These are phyloP conservation scores for Mionectes macconnelli DNA, from an alignment of 2,113 vertebrate species.

Conservation along the genomic window DNA sequence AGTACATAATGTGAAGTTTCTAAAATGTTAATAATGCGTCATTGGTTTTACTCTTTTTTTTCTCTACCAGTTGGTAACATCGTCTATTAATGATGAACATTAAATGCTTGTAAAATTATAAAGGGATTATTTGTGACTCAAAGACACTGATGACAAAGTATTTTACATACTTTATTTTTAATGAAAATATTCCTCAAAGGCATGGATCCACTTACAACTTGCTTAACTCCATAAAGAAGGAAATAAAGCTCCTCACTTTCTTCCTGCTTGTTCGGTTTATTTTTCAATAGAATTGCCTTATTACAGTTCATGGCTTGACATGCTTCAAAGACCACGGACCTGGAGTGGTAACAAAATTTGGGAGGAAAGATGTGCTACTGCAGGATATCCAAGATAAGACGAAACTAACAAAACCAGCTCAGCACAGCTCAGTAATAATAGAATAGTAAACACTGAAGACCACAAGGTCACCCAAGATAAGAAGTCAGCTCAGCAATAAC, in stretches of 20 bases:
- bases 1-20: background rate
- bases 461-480: background rate
- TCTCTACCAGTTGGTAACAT: background rate
- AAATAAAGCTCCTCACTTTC: background rate
- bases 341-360: background rate
- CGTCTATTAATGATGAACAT: background rate
- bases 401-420: background rate
- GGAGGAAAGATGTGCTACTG: background rate
- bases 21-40: background rate
- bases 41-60: background rate
- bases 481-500: background rate
- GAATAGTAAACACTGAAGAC: background rate
- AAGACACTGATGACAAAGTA: background rate
- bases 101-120: background rate
- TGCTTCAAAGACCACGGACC: background rate
- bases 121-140: background rate
- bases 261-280: background rate
- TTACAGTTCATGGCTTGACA: background rate
- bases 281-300: background rate
- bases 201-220: background rate
- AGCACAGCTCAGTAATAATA: background rate
- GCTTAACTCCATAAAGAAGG: background rate
- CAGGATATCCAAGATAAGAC: background rate
- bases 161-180: conserved; percentile 45
- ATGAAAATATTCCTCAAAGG: background rate